Base-by-base conservation (phyloP, 2,888 invertebrate genomes). In the Branchellion lobata region DNA sequence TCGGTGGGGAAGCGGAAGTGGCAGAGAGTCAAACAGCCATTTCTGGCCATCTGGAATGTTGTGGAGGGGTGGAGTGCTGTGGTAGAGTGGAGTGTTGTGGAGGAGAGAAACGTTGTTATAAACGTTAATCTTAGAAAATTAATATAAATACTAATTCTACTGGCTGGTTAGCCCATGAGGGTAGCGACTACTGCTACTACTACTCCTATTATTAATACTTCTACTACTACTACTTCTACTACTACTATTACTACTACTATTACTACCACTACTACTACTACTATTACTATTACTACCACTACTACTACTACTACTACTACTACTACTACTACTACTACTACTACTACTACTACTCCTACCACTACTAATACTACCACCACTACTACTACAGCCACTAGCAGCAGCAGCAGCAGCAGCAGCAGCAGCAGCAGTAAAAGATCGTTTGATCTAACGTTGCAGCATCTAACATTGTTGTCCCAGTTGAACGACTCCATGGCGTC, bases 1-100 rank as follows among this genome's bases (percentile, higher is more conserved):
- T 97, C 97, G 84, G 91, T 91, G 1, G 97, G 97, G 87, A 98
- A 95, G 87, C 93, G 93, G 87, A 96, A 95, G 88, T 96, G 95
- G 86, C 95, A 96, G 57, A 97, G 90, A 0, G 95, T 95, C 81
- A 97, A 90, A 88, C 96, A 96, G 77, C 96, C 96, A 88, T 98
- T 97, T 79, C 96, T 90, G 91, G 97, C 93, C 95, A 97, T 95
- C 87, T 83, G 51, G 61, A 81, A 47, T n/a, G 57, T 24, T 65
- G 69, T 14, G n/a, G n/a, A n/a, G n/a, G n/a, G n/a, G n/a, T n/a
- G n/a, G n/a, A n/a, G n/a, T n/a, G n/a, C n/a, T n/a, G 8, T 47
- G 11, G 18, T 47, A 14, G 47, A 47, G 47, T 18, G 18, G 8
- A 14, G 47, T 47, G 18, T 14, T 47, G 11, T 47, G 47, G n/a